Base-by-base conservation (phyloP, 30 jellyfish, hydroid and myxozoan species). In the Pseudorhiza aurosa region DNA sequence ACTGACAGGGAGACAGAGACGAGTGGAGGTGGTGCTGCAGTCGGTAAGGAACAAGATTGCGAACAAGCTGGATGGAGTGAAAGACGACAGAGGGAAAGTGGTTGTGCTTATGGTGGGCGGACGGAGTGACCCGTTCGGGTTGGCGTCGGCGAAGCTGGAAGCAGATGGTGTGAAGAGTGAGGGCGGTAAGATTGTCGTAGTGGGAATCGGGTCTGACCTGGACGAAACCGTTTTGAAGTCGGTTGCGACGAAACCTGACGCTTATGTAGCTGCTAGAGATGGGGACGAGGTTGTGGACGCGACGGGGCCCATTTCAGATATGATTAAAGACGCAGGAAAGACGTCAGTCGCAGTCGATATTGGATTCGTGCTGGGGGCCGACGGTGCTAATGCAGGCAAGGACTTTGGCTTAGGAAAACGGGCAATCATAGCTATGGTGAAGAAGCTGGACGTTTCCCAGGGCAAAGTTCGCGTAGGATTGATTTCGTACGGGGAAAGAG, bases 321-420 rank as follows among this genome's bases (percentile, higher is more conserved):
- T 14, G 15, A 27, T 60, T 11, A 28, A 21, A 1, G 42, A 36
- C 0, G 49, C 75, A 10, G 51, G 26, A 60, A 18, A 1, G 49
- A 14, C 32, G 0, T 60, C 62, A 0, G 79, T 40, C 4, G 40
- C 24, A 33, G 18, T 82, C 4, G 95, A 82, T 70, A 21, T 82
- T 43, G 95, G 95, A 12, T 82, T 82, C 57, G 47, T 82, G 0
- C 12, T 82, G 50, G 95, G 95, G 5, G 95, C 87, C 9, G 35
- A 56, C 27, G 80, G 88, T 0, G 9, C 65, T 32, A 40, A 65
- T 18, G 72, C 79, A 21, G 58, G 56, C 11, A 17, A 44, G 40
- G 46, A 31, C 26, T 87, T 68, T 37, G 60, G 21, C 18, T n/a
- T 32, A n/a, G 95, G 71, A 50, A 36, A 35, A 14, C 35, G 33